phyloP scores from a whole-genome alignment of 2,113 vertebrate species.

The Anolis carolinensis region DNA sequence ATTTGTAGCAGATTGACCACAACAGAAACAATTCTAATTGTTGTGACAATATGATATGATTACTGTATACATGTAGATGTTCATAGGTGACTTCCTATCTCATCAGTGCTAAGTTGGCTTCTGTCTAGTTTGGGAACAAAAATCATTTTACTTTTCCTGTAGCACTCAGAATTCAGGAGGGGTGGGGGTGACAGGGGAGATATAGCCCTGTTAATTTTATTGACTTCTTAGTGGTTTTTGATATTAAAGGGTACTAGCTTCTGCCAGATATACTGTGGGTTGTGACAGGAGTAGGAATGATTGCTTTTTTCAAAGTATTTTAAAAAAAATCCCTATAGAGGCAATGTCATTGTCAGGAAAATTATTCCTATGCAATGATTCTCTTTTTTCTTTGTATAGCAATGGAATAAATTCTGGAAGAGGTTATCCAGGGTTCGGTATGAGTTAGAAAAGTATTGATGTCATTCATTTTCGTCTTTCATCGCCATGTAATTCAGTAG shows the following conservation, averaged over 20 bases:
- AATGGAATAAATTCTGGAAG: not conserved
- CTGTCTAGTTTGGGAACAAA: not conserved
- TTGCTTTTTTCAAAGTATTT: no score
- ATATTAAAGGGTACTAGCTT: no score
- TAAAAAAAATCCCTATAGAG: no score
- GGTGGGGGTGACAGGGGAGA: no score
- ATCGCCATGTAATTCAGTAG: not conserved
- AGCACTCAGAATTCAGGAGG: not conserved
- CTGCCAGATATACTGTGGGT: no score
- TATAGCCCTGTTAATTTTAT: not conserved
- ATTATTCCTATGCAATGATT: no score
- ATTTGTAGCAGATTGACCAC: not conserved
- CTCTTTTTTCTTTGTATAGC: not conserved
- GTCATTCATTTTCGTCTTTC: not conserved
- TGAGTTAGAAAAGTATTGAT: not conserved
- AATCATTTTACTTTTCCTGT: not conserved
- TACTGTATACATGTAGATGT: not conserved
- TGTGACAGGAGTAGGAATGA: no score
- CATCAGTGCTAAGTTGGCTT: no score
- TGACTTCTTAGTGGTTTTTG: no score
- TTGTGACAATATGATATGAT: not conserved
- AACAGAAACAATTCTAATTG: not conserved
- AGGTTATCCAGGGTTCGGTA: no score
- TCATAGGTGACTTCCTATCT: not conserved
- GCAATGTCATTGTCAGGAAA: no score